Percentiles rank a stretch among this genome's conserved stretches.
Conservation (phyloP, 37 sponge, comb jelly and placozoan species). For the Petrosia ficiformis region DNA sequence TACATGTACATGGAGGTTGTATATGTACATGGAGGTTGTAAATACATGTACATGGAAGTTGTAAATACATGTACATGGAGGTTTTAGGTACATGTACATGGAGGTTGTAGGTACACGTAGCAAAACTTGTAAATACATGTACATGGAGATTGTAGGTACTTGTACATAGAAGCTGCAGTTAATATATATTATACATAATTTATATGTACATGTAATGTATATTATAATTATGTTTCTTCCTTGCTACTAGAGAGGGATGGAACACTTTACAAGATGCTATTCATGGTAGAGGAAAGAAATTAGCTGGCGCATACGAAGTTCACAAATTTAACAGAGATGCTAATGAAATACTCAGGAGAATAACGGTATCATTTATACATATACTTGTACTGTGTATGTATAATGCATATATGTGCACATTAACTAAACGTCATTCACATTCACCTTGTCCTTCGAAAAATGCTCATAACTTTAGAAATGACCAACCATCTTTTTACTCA, state of each 20-base stretch:
- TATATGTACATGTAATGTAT: no score
- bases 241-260: slow-evolving; percentile 74
- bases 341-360: slow-evolving; percentile 59
- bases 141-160: background rate
- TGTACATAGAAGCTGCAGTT: background rate
- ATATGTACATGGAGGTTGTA: background rate
- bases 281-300: slow-evolving; percentile 56
- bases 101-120: background rate
- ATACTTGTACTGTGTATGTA: background rate
- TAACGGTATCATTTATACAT: slow-evolving; percentile 25
- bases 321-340: slow-evolving; percentile 87
- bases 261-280: slow-evolving; percentile 61
- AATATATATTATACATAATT: no score
- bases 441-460: no score
- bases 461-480: no score
- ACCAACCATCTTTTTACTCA: no score
- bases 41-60: background rate
- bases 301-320: slow-evolving; percentile 78
- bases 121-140: background rate
- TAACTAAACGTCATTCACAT: no score
- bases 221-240: background rate
- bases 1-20: background rate
- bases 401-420: no score
- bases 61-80: background rate
- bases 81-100: background rate